Base-by-base conservation (phyloP, 1,140 invertebrate species). In the Elymnias hypermnestra region DNA sequence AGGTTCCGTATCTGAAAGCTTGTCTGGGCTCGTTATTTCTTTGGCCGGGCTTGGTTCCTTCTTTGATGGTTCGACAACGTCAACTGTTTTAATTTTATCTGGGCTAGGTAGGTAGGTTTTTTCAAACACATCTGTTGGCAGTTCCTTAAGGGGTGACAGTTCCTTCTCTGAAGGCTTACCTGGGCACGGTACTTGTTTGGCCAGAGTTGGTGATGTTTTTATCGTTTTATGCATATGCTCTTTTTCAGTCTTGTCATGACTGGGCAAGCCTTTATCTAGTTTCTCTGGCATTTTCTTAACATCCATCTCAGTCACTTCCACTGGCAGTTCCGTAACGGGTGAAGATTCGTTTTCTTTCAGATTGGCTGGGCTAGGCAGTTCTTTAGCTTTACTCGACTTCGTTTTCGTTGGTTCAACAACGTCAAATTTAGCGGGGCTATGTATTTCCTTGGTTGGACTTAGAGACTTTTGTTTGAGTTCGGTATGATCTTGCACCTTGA, bases 301-400 rank as follows among this genome's bases (percentile, higher is more conserved):
- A n/a, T n/a, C n/a, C n/a, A n/a, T n/a, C n/a, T n/a, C n/a, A n/a
- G n/a, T n/a, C n/a, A n/a, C n/a, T n/a, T n/a, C n/a, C n/a, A n/a
- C n/a, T n/a, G n/a, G n/a, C n/a, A n/a, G n/a, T n/a, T n/a, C n/a
- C n/a, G n/a, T n/a, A n/a, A 41, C 38, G 9, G 49, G 40, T 17
- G 43, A 52, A 1, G 37, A 43, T 12, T 15, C 39, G 38, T 51
- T 57, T 3, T 39, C 29, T 15, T 22, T 23, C 3, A 19, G 25
- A 41, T 57, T 35, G 3, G 46, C 33, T n/a, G 40, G 26, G 26
- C 48, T 60, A 5, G 55, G 45, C 29, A 7, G 31, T 13, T 26
- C 23, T 26, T 0, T 26, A 7, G 6, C 23, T 2, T 8, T 8
- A 9, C 23, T 26, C 0, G 1, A 9, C 10, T 26, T 9, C 3